These are phyloP conservation scores for Phainopepla nitens DNA, from an alignment of 2,113 vertebrate genomes.

Conservation along the genomic window DNA sequence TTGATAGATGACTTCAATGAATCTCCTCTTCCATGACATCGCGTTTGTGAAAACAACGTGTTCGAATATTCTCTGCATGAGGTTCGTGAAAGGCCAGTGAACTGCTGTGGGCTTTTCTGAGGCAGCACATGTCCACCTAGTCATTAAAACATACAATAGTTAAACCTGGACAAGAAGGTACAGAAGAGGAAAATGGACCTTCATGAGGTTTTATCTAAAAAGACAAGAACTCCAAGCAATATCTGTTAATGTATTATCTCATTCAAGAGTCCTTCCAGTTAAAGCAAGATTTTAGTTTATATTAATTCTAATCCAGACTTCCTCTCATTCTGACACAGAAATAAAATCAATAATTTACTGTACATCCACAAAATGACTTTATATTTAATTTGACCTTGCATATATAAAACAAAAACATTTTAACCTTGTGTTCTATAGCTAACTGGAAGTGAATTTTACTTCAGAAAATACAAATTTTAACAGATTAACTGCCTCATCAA, in stretches of 20 bases:
- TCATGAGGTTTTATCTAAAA: background rate
- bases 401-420: background rate
- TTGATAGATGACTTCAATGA: background rate
- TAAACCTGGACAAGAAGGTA: background rate
- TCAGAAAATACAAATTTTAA: background rate
- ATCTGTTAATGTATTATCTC: background rate
- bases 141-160: background rate
- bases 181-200: background rate
- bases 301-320: background rate
- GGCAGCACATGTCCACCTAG: background rate
- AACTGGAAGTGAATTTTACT: background rate
- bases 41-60: background rate
- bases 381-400: background rate
- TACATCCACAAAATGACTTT: background rate
- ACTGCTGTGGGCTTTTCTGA: background rate
- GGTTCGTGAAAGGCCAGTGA: background rate
- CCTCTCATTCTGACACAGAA: background rate
- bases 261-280: background rate
- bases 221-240: background rate
- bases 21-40: background rate
- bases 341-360: background rate
- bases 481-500: background rate
- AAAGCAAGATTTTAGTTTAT: background rate
- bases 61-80: background rate
- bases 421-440: background rate